These are phyloP conservation scores for Cyanoramphus novaezelandiae DNA, from an alignment of 2,113 vertebrate genomes.

Conservation along the genomic window DNA sequence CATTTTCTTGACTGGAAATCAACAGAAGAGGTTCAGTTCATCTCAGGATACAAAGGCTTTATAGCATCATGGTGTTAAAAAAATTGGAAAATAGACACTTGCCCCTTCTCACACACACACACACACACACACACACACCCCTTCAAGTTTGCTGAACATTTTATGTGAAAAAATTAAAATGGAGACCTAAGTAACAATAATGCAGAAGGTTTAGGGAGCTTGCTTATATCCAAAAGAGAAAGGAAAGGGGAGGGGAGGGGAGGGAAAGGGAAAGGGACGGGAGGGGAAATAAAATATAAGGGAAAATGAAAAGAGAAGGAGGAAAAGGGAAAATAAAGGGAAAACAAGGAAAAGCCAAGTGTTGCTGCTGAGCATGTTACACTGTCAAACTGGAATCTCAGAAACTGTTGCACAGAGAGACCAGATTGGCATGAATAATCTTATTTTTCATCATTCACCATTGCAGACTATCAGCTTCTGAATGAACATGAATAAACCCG, in stretches of 20 bases:
- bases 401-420: neutral
- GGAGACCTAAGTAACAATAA: neutral
- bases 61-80: neutral
- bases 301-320: no score
- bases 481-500: neutral
- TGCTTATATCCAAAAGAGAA: neutral
- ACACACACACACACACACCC: no score
- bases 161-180: neutral
- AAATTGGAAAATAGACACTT: neutral
- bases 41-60: neutral
- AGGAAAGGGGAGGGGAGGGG: no score
- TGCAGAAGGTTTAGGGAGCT: neutral
- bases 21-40: neutral
- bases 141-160: neutral
- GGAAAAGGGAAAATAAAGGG: neutral
- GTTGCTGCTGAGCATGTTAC: neutral
- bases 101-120: neutral
- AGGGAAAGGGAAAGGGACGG: rapidly evolving
- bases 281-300: no score
- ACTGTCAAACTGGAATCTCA: neutral
- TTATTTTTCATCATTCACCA: neutral
- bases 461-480: neutral
- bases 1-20: neutral
- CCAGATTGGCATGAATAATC: neutral
- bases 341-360: neutral